phyloP scores from a whole-genome alignment of 2,888 invertebrate species.

The Drosophila atripex region DNA sequence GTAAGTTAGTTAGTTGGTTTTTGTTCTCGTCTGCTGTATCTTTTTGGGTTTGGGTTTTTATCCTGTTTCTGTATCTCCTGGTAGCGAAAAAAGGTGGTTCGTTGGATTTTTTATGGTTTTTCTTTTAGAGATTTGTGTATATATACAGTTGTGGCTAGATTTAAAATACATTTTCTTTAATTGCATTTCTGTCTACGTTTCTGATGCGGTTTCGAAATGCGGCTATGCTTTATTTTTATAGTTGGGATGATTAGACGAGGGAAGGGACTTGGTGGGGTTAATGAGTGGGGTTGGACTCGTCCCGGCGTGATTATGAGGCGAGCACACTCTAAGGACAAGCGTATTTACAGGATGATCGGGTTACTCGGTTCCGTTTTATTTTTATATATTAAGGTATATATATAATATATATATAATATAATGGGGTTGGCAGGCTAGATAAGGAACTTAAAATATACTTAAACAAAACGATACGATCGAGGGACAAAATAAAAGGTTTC shows the following conservation, averaged over 20 bases:
- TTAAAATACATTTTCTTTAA: conserved; percentile 56
- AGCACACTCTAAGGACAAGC: conserved; percentile 69
- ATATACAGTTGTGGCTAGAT: conserved; percentile 66
- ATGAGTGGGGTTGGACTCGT: conserved; percentile 19
- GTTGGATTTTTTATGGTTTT: conserved; percentile 69
- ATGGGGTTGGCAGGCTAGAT: conserved; percentile 17
- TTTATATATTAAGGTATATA: conserved; percentile 19
- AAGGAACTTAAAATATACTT: conserved; percentile 21
- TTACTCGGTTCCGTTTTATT: conserved; percentile 39
- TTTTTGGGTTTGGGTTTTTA: conserved; percentile 37
- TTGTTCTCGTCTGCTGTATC: conserved; percentile 39
- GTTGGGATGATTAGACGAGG: conserved; percentile 24
- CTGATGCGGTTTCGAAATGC: conserved; percentile 56
- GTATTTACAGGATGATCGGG: conserved; percentile 70
- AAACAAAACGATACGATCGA: conserved; percentile 33
- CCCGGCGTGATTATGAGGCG: conserved; percentile 52
- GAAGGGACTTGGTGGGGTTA: not conserved
- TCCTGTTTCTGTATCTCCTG: conserved; percentile 44
- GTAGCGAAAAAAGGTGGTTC: conserved; percentile 76
- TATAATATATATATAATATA: conserved; percentile 19
- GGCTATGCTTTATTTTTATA: conserved; percentile 57
- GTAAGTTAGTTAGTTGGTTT: conserved; percentile 34
- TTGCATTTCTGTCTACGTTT: conserved; percentile 56
- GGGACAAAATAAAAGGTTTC: conserved; percentile 16
- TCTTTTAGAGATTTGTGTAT: conserved; percentile 45